phyloP scores from a whole-genome alignment of 2,797 vertebrate genomes.

The Gymnoscopelus microlampas region DNA sequence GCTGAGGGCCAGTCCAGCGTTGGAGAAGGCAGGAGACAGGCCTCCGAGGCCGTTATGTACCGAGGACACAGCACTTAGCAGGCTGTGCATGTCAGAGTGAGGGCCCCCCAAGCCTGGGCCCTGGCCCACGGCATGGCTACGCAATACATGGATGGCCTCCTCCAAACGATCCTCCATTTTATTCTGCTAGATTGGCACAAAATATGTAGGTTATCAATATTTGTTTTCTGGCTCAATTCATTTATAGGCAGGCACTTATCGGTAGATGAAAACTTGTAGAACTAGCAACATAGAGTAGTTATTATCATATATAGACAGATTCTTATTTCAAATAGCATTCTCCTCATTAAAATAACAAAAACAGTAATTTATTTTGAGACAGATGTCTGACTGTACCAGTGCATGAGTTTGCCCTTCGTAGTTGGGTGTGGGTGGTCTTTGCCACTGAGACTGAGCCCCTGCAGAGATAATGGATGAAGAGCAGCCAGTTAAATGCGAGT shows the following conservation, averaged over 20 bases:
- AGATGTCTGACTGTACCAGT: slow-evolving; percentile 79
- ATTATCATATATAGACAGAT: too few relatives aligned
- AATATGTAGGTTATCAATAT: neutral
- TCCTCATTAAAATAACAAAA: slow-evolving; percentile 2
- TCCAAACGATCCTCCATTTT: slow-evolving; percentile 98
- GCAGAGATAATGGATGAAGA: slow-evolving; percentile 37
- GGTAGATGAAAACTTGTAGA: too few relatives aligned
- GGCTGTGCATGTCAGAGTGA: slow-evolving; percentile 89
- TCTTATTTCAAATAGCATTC: too few relatives aligned
- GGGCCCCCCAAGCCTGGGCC: slow-evolving; percentile 80
- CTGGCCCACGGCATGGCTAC: slow-evolving; percentile 93
- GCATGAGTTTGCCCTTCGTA: slow-evolving; percentile 93
- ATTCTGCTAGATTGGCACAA: slow-evolving; percentile 82
- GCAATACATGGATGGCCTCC: slow-evolving; percentile 96
- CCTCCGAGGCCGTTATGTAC: slow-evolving; percentile 85
- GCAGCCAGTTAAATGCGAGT: slow-evolving; percentile 13
- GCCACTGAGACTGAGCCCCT: slow-evolving; percentile 94
- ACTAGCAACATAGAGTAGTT: too few relatives aligned
- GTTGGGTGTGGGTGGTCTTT: slow-evolving; percentile 90
- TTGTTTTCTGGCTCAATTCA: neutral
- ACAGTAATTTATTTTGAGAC: slow-evolving; percentile 5
- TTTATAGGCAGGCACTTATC: too few relatives aligned
- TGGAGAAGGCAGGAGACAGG: slow-evolving; percentile 87
- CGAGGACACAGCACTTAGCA: slow-evolving; percentile 80
- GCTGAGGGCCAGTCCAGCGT: slow-evolving; percentile 86